Conservation (phyloP, 2,888 invertebrate genomes). For the Eupithecia tripunctaria region DNA sequence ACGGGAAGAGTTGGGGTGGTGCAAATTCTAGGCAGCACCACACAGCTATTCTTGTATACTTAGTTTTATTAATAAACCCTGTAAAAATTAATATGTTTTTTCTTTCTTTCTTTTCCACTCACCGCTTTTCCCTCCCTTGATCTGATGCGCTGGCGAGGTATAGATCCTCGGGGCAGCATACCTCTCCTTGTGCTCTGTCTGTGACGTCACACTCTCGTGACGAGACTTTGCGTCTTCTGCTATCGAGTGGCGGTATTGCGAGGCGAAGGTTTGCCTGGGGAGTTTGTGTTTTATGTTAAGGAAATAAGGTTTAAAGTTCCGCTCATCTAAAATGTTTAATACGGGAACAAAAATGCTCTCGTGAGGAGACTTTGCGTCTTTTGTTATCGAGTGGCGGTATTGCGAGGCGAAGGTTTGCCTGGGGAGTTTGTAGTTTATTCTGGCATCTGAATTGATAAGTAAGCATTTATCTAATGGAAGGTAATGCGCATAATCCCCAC, state of each 20-base stretch:
- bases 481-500: no score
- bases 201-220: conserved; percentile 73
- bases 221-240: conserved; percentile 78
- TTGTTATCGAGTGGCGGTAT: conserved; percentile 77
- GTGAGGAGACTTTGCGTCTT: conserved; percentile 76
- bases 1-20: no score
- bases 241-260: conserved; percentile 78
- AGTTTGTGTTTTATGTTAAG: background rate
- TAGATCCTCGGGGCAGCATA: conserved; percentile 78
- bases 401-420: conserved; percentile 76
- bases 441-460: no score
- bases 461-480: no score
- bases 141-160: conserved; percentile 76
- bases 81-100: no score
- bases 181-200: conserved; percentile 73
- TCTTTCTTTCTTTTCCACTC: no score
- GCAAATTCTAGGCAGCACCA: no score
- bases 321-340: background rate
- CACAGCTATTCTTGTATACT: no score
- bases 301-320: background rate
- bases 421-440: background rate
- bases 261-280: conserved; percentile 70
- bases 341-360: conserved; percentile 36
- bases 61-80: no score
- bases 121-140: conserved; percentile 78